Percentiles rank a stretch among this genome's conserved stretches.
phyloP scores from a whole-genome alignment of 2,888 invertebrate genomes.

The Margaritifera margaritifera region DNA sequence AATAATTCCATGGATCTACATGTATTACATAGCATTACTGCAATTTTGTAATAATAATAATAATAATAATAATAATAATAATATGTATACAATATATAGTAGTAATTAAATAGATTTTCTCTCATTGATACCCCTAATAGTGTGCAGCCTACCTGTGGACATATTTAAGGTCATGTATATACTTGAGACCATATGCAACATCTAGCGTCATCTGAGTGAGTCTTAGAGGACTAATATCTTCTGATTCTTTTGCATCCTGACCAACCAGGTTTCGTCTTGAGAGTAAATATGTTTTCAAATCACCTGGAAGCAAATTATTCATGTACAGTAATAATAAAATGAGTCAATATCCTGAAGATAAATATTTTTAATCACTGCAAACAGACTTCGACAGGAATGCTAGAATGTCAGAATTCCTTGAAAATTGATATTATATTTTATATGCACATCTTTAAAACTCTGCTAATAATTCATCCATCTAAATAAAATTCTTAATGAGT shows the following conservation, averaged over 20 bases:
- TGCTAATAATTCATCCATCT: too few relatives aligned
- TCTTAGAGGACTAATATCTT: conserved; percentile 85
- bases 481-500: too few relatives aligned
- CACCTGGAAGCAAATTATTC: conserved; percentile 75
- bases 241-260: conserved; percentile 73
- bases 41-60: too few relatives aligned
- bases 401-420: not conserved
- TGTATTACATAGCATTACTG: too few relatives aligned
- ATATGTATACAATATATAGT: too few relatives aligned
- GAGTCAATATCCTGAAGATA: not conserved
- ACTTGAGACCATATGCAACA: conserved; percentile 87
- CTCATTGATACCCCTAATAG: too few relatives aligned
- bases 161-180: conserved; percentile 87
- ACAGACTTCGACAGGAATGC: not conserved
- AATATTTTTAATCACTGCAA: not conserved
- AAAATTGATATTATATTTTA: too few relatives aligned
- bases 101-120: too few relatives aligned
- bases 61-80: too few relatives aligned
- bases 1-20: too few relatives aligned
- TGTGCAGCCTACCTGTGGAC: conserved; percentile 80
- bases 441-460: too few relatives aligned
- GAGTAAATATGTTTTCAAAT: conserved; percentile 89
- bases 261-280: conserved; percentile 86
- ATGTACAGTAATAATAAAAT: not conserved
- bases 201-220: conserved; percentile 91